Base-by-base conservation (phyloP, 64 coral and sea anemone genomes). In the Astreopora myriophthalma region DNA sequence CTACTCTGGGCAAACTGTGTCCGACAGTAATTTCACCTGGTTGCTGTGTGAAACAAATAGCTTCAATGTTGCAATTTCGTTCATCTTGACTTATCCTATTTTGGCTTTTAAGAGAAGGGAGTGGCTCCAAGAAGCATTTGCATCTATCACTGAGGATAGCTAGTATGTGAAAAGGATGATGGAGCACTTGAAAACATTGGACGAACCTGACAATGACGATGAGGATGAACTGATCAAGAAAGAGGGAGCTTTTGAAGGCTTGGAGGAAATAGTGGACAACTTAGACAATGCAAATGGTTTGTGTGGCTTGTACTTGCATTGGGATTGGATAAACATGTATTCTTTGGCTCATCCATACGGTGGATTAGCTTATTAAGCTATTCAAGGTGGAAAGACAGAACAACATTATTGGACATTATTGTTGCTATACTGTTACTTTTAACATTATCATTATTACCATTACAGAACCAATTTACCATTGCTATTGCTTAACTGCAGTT, bases 251-350 rank as follows among this genome's bases (percentile, higher is more conserved):
- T 68, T 92, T 31, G 90, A 92, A 20, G 35, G 24, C 3, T 52
- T 92, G 32, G 67, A 63, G 10, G 58, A 73, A 8, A 85, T 92
- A 71, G 90, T 86, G 25, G 90, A 92, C 51, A 27, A 85, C 32
- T 61, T 92, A 66, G 90, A 92, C 24, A 92, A 92, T 92, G 90
- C 90, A 40, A 92, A 92, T 67, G 90, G 90, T 92, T 34, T 13
- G 70, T 13, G 28, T 42, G 11, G 4, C 11, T 24, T 76, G 39
- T 48, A 71, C 68, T 7, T 30, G 19, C 37, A 46, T 42, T 40
- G 37, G 8, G 1, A 23, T 16, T 58, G 17, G 13, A 2, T 3
- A 58, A 58, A 58, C 13, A 12, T 16, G 9, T 20, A 58, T 58
- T 58, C 17, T 58, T 58, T 46, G 42, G 5, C 42, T 11, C 17